These are phyloP conservation scores for Oscheius sp. DNA, from an alignment of 2,888 invertebrate species.

Conservation along the genomic window DNA sequence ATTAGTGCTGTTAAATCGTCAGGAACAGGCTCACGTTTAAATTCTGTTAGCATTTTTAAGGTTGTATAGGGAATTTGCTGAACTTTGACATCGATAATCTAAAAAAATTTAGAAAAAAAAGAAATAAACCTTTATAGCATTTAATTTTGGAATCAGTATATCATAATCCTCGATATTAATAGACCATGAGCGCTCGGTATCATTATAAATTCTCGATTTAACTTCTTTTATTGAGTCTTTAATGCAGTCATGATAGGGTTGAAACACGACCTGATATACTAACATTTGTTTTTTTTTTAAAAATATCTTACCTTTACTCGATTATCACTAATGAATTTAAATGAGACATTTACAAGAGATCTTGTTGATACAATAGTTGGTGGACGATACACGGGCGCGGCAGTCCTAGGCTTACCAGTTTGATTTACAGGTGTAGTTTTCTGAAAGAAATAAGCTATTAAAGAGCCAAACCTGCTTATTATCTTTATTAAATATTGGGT, in stretches of 20 bases:
- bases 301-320: not conserved
- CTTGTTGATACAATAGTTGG: not conserved
- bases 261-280: slow-evolving; percentile 42
- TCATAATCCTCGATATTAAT: slow-evolving; percentile 34
- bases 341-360: not conserved
- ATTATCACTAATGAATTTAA: not conserved
- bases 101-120: slow-evolving; percentile 1
- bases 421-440: too few relatives aligned
- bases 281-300: not conserved
- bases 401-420: not conserved
- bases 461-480: too few relatives aligned
- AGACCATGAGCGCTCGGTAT: slow-evolving; percentile 32
- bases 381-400: not conserved
- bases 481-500: too few relatives aligned
- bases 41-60: slow-evolving; percentile 27
- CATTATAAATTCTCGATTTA: slow-evolving; percentile 38
- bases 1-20: slow-evolving; percentile 41
- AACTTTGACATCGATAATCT: slow-evolving; percentile 37
- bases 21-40: slow-evolving; percentile 39
- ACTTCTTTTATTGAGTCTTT: slow-evolving; percentile 46
- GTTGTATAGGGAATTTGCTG: slow-evolving; percentile 39
- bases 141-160: too few relatives aligned
- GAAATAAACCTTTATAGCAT: not conserved
- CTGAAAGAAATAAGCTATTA: too few relatives aligned
- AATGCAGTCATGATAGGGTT: slow-evolving; percentile 48